Base-by-base conservation (phyloP, 1,140 invertebrate genomes). In the Drosophila bifasciata region DNA sequence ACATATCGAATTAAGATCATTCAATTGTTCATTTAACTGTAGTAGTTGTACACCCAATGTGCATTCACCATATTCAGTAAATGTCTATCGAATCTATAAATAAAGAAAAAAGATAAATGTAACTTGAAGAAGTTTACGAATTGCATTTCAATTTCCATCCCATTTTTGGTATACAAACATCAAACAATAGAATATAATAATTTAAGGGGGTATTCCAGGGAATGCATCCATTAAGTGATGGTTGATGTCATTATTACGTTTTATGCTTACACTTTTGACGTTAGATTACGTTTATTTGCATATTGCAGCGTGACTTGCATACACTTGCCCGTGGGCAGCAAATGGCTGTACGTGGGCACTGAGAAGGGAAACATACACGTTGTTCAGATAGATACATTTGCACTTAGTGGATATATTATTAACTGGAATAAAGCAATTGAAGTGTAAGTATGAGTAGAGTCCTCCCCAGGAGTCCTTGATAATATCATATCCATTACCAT, bases 341-440 rank as follows among this genome's bases (percentile, higher is more conserved):
- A 99, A 94, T 99, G 99, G 99, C 93, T 99, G 72, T 99, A 99
- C 92, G 95, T 99, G 59, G 99, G 99, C 63, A 99, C 98, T 28
- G 98, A 99, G 91, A 94, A 97, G 71, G 99, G 99, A 58, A 99
- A 99, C 93, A 96, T 99, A 78, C 98, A 99, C 92, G 94, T 99
- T 60, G 97, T 99, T 78, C 98, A 99, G 93, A 96, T 99, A 73
- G 98, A 99, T 92, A 96, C 96, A 83, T 99, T 99, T 93, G 93
- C 95, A 84, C 94, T 99, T 76, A 99, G 98, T 89, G 98, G 98
- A 73, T 99, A 99, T 93, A 95, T 99, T 92, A 99, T 99, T 93
- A 99, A 99, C 94, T 99, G 99, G 99, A 99, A 99, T 94, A 99
- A 99, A 94, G 97, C 98, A 79, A 99, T 99, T 92, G 99, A 99